Conservation (phyloP, 2,797 vertebrate species). For the Austrolebias charrua region DNA sequence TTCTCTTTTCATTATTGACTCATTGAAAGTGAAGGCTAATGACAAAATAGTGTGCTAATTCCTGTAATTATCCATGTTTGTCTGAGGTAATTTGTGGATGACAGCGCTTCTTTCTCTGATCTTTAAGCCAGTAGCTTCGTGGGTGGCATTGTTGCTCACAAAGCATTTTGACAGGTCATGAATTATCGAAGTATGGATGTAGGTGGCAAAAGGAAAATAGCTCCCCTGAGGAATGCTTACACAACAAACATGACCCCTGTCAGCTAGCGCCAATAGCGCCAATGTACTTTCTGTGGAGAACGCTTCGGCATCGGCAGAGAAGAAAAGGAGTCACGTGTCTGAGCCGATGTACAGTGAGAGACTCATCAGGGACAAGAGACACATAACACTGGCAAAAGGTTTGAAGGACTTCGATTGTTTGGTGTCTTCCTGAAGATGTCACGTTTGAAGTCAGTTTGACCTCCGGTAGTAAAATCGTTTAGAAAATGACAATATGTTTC, state of each 20-base stretch:
- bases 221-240: constrained; percentile 53
- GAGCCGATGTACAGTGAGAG: neutral
- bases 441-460: neutral
- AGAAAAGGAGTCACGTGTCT: neutral
- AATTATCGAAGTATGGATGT: constrained; percentile 61
- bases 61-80: constrained; percentile 82
- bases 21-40: constrained; percentile 80
- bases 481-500: constrained; percentile 22
- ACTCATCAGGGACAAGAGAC: constrained; percentile 1
- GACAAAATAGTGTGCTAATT: constrained; percentile 83
- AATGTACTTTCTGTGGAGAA: constrained; percentile 9
- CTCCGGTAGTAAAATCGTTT: constrained; percentile 10
- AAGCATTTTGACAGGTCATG: constrained; percentile 64
- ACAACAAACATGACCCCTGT: constrained; percentile 63
- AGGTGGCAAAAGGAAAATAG: constrained; percentile 46
- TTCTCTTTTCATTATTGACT: constrained; percentile 78
- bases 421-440: constrained; percentile 1
- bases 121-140: constrained; percentile 60
- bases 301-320: neutral
- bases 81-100: constrained; percentile 74
- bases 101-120: constrained; percentile 69
- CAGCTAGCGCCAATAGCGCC: neutral
- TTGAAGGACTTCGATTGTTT: constrained; percentile 5
- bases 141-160: constrained; percentile 65
- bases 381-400: constrained; percentile 4